These are phyloP conservation scores for Cephalotes varians DNA, from an alignment of 2,888 invertebrate genomes.

Conservation along the genomic window DNA sequence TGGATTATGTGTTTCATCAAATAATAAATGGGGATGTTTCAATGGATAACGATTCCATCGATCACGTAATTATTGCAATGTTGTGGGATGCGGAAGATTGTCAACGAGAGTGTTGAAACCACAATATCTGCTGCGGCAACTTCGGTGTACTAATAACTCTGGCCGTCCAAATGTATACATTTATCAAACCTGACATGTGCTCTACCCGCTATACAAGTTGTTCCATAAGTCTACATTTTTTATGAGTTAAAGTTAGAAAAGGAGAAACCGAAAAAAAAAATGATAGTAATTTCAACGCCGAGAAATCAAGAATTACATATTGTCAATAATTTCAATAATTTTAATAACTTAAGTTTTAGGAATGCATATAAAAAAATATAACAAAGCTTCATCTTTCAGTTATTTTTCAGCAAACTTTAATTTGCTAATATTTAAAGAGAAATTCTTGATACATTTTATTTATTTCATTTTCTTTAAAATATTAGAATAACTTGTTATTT, in stretches of 20 bases:
- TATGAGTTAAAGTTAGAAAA: slow-evolving; percentile 1
- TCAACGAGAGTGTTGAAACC: slow-evolving; percentile 39
- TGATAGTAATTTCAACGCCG: not conserved
- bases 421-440: not conserved
- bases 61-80: slow-evolving; percentile 34
- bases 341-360: not conserved
- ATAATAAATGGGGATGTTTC: slow-evolving; percentile 23
- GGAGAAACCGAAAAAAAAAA: not conserved
- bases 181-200: slow-evolving; percentile 41
- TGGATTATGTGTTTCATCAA: slow-evolving; percentile 16
- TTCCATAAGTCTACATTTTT: slow-evolving; percentile 28
- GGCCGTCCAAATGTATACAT: slow-evolving; percentile 35
- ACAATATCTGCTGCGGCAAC: slow-evolving; percentile 11
- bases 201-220: slow-evolving; percentile 10
- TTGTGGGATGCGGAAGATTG: slow-evolving; percentile 7
- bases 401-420: not conserved
- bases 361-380: not conserved
- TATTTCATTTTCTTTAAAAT: not conserved
- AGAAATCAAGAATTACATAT: not conserved
- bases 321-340: not conserved
- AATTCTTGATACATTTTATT: not conserved
- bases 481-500: not conserved
- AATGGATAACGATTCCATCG: slow-evolving; percentile 25
- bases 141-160: slow-evolving; percentile 42
- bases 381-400: not conserved